Base-by-base conservation (phyloP, 2,797 vertebrate species). In the Platalea minor region DNA sequence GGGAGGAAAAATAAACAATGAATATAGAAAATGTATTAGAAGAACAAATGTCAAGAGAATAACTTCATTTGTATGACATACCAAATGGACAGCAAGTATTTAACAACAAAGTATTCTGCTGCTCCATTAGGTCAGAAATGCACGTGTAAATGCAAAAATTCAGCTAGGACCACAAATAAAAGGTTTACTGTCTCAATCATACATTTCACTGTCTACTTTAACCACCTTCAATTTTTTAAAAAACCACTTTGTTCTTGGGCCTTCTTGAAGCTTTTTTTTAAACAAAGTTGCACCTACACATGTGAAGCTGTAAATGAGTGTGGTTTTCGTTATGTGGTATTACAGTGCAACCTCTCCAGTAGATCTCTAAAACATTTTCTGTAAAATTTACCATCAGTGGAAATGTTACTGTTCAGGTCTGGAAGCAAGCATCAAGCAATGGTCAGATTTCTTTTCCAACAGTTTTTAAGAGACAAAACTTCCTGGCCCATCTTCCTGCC, bases 261-360 rank as follows among this genome's bases (percentile, higher is more conserved):
- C 10, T 86, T 88, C 50, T 51, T 67, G 17, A 67, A 63, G 4
- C 2, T 17, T 5, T 10, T 26, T 33, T 61, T 54, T 10, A 50
- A 51, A 56, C 6, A 18, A 54, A 45, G 13, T 54, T 74, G 13
- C 11, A 51, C 26, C 20, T 68, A 14, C 3, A 1, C 0, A 0
- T 14, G 13, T 24, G 13, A 89, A 41, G 10, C 12, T 88, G 19
- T 54, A 81, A 88, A 53, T 48, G 2, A 23, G 6, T 20, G 2
- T 17, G 4, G 1, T 28, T 88, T 59, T 95, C 10, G 8, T 37
- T 39, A 12, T 63, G 19, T 18, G 5, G 3, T 39, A n/a, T 67
- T 77, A 26, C 2, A 56, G 2, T 19, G 4, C 67, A 17, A n/a
- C 31, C 7, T 78, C 11, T 50, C 9, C 2, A 3, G 9, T 21